Percentiles rank a stretch among this genome's conserved stretches.
These are phyloP conservation scores for Cephus spinipes DNA, from an alignment of 2,888 invertebrate species.

Conservation along the genomic window DNA sequence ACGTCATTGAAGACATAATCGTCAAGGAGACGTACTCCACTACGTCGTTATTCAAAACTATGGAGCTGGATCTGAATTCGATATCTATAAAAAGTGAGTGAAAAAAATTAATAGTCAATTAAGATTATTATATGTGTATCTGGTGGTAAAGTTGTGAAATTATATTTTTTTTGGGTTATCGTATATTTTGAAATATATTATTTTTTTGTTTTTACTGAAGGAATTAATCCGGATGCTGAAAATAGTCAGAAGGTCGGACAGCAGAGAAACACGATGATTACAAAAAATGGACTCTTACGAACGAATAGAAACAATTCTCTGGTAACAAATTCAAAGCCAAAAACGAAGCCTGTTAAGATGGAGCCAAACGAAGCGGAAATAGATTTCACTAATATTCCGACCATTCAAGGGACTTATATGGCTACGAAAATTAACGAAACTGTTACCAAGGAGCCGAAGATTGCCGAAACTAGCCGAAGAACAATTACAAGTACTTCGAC, in stretches of 20 bases:
- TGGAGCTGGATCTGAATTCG: conserved; percentile 80
- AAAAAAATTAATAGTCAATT: neutral
- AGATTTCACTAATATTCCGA: conserved; percentile 60
- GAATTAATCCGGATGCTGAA: conserved; percentile 47
- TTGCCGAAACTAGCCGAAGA: conserved; percentile 14
- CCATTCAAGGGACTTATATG: conserved; percentile 62
- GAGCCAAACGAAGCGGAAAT: conserved; percentile 55
- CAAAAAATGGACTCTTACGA: conserved; percentile 59
- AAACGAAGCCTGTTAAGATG: conserved; percentile 42
- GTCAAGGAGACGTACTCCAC: conserved; percentile 79
- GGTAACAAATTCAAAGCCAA: conserved; percentile 49
- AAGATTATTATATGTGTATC: neutral
- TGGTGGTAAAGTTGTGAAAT: neutral
- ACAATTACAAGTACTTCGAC: conserved; percentile 36
- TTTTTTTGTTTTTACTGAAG: conserved; percentile 34
- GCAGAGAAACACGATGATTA: conserved; percentile 62
- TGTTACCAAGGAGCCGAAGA: conserved; percentile 21
- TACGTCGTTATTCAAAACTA: conserved; percentile 79
- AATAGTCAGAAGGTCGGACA: conserved; percentile 38
- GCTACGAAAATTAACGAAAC: conserved; percentile 57
- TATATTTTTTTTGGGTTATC: neutral
- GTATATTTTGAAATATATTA: neutral
- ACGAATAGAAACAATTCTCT: conserved; percentile 55
- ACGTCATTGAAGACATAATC: conserved; percentile 79
- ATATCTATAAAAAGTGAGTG: conserved; percentile 77